phyloP scores from a whole-genome alignment of 2,888 invertebrate species.

The Drosophila lacicola region DNA sequence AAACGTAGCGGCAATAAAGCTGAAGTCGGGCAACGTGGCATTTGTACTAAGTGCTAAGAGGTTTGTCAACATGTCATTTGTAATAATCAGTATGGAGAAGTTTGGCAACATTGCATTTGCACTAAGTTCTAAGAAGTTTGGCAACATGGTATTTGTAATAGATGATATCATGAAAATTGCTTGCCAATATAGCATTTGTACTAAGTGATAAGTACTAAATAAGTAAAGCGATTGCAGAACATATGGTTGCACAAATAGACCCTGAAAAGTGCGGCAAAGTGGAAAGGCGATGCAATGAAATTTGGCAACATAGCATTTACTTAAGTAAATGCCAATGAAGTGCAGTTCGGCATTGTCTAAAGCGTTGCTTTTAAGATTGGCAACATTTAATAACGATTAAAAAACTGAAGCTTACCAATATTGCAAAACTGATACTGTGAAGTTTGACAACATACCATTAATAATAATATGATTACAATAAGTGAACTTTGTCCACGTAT shows the following conservation, averaged over 20 bases:
- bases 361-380: neutral
- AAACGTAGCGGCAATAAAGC: neutral
- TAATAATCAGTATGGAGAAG: neutral
- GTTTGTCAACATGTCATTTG: neutral
- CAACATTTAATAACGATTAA: neutral
- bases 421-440: neutral
- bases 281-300: neutral
- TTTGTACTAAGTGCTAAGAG: neutral
- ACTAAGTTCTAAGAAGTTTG: neutral
- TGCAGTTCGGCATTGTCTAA: too few species aligned
- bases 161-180: too few species aligned
- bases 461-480: too few species aligned
- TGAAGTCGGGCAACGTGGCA: conserved; percentile 7
- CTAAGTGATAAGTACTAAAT: neutral
- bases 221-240: neutral
- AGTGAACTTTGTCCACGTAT: conserved; percentile 3
- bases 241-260: too few species aligned
- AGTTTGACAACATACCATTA: conserved; percentile 3
- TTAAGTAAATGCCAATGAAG: too few species aligned
- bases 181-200: neutral
- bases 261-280: too few species aligned
- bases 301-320: neutral
- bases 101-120: neutral
- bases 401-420: neutral
- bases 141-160: neutral